Base-by-base conservation (phyloP, 2,797 vertebrate species). In the Lepilemur septentrionalis region DNA sequence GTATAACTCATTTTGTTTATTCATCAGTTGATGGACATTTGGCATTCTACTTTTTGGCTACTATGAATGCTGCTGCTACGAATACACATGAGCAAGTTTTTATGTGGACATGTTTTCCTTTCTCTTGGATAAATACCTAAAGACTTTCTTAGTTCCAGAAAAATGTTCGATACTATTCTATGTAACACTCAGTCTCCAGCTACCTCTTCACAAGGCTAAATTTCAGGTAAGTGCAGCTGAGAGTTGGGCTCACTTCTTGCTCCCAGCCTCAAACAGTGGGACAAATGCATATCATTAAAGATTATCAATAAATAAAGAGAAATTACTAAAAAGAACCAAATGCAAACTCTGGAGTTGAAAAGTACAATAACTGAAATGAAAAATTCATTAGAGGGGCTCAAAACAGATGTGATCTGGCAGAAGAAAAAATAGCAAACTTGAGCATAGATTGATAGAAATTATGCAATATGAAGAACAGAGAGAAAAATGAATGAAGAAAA, bases 121-220 rank as follows among this genome's bases (percentile, higher is more conserved):
- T 78, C 32, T 87, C 55, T 87, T 90, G 35, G 52, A 93, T 63
- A 82, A 35, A 69, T n/a, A 70, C n/a, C 38, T 72, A 46, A 86
- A 82, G n/a, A 83, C 15, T 80, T 84, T 12, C 35, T 86, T 88
- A 89, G 87, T 90, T 86, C 72, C 52, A 90, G 32, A 82, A 72
- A 86, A 63, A 90, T 30, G 9, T 55, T 80, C 86, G 46, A 70
- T 90, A 23, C 13, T 75, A 55, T 59, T 78, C 43, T 22, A 92
- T 35, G 23, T 69, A 92, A 75, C 9, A 96, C 5, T 5, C 30
- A 12, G 20, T 5, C 43, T n/a, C 63, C 30, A 69, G 41, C 43
- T 65, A 41, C 46, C 55, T 88, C 70, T 91, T 69, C 28, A 14
- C 41, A 57, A 91, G 35, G 52, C 18, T 90, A 87, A 76, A 32